Evolutionary conservation across 1,140 invertebrate genomes (phyloP), one percentile per base, ranked within the genome.

Genomic region (Anastrepha obliqua): DNA sequence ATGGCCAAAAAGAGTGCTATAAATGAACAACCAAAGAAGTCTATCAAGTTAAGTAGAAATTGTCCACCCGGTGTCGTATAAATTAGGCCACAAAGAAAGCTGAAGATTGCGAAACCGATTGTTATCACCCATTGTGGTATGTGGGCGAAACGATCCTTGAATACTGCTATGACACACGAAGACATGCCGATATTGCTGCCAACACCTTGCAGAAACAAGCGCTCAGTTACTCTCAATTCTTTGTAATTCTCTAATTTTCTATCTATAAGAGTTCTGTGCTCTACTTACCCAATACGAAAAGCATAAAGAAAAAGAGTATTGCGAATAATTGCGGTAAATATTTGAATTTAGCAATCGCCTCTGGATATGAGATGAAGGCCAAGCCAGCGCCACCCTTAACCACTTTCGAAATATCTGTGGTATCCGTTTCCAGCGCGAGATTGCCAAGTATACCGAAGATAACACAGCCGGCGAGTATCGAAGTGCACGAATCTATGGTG

Each of bases 281-380:
- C 7, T 29, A 81, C 74, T 81, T 81, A 0, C 97, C 97, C 86
- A 98, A 92, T 0, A 97, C 95, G 74, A 97, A 96, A 91, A 98
- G 94, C 97, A 98, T 98, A 8, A 98, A 92, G 94, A 98, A 99
- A 94, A 98, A 98, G 1, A 98, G 93, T 2, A 97, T 95, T 0
- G 98, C 95, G 94, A 98, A 98, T 92, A 97, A 95, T 94, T 97
- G 97, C 0, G 97, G 97, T 85, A 97, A 93, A 70, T 95, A 94
- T 3, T 95, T 95, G 89, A 98, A 97, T 92, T 97, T 97, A 6
- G 97, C 95, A 85, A 98, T 96, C 0, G 98, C 98, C 89, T 98
- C 97, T 0, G 98, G 97, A 93, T 98, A 99, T 0, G 97, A 97
- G 29, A 98, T 95, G 89, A 97, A 96, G 6, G 96, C 96, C 29